A percentile compares a stretch with the other conserved stretches of the same genome.
phyloP scores from a whole-genome alignment of 2,888 invertebrate genomes.

The Epirrhoe alternata region DNA sequence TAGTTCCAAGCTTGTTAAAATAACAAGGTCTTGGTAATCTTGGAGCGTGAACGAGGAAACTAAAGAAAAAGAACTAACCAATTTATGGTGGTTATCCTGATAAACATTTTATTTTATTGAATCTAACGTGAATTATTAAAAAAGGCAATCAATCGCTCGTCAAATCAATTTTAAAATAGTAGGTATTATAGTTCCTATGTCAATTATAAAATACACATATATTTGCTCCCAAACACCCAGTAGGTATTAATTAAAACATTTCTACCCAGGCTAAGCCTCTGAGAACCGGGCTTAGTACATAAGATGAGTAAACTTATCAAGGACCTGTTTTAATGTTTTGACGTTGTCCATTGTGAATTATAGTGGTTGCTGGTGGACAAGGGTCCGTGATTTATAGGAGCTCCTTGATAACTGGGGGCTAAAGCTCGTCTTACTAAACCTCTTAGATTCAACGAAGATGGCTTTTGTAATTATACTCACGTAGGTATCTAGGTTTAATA shows the following conservation, averaged over 20 bases:
- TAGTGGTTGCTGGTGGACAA: conserved; percentile 69
- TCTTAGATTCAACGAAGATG: conserved; percentile 12
- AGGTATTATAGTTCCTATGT: too few relatives aligned
- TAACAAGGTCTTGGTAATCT: conserved; percentile 57
- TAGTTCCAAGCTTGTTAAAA: conserved; percentile 62
- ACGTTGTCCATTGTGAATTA: conserved; percentile 56
- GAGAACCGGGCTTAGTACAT: conserved; percentile 27
- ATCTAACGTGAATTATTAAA: not conserved
- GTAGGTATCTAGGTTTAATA: not conserved
- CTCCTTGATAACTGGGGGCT: conserved; percentile 68
- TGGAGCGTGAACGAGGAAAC: conserved; percentile 16
- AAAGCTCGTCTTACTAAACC: conserved; percentile 29
- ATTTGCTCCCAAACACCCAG: conserved; percentile 4
- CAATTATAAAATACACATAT: not conserved
- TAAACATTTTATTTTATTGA: not conserved
- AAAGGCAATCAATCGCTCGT: not conserved
- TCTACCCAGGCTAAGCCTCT: conserved; percentile 32
- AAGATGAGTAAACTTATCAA: conserved; percentile 47
- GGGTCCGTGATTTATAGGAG: conserved; percentile 76
- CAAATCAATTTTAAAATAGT: too few relatives aligned
- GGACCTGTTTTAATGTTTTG: conserved; percentile 48
- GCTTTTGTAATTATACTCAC: conserved; percentile 20
- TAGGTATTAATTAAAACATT: conserved; percentile 23
- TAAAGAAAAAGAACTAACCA: conserved; percentile 12
- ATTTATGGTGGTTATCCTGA: not conserved